Evolutionary conservation across 2,797 vertebrate genomes (phyloP), one percentile per base, ranked within the genome.

Genomic region (Ambastaia sidthimunki): DNA sequence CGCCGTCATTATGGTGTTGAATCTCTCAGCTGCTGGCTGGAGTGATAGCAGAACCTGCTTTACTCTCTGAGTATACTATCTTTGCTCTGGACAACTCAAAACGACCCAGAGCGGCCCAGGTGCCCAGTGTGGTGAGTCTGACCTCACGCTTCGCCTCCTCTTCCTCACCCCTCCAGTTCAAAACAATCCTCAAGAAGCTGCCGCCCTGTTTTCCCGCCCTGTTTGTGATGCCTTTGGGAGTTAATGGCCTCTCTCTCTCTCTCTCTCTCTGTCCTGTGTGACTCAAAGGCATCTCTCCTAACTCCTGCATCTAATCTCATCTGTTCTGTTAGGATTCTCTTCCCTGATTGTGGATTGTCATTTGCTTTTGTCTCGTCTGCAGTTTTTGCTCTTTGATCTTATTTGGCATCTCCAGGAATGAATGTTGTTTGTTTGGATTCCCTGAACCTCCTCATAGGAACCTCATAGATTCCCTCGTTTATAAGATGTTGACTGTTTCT

Each of bases 51-150:
- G 97, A 99, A 88, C 98, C 98, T 90, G 96, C 98, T 96, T 99
- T 99, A 96, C 97, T 99, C 92, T 99, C 98, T 95, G 98, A 99
- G 91, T 99, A 99, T 95, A 99, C 98, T 98, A 93, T 99, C 95
- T 99, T 99, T 99, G 97, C 97, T 97, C 96, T 99, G 97, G 98
- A 99, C 95, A 92, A 95, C 94, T 96, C 94, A 96, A 97, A 96
- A 89, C 94, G 89, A 92, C 96, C 94, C 93, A 94, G 96, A 94
- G 91, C 95, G 89, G 91, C 96, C 92, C 95, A 96, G 95, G 95
- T 93, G 95, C 95, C 92, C 87, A 87, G 96, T 96, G 96, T 96
- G 98, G 97, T 99, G 97, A 99, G 97, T 98, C 92, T 92, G 89
- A 88, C 89, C 92, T 93, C 92, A 92, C 93, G 89, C 90, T 88